phyloP scores from a whole-genome alignment of 2,888 invertebrate species.

The Drosophila ezoana region DNA sequence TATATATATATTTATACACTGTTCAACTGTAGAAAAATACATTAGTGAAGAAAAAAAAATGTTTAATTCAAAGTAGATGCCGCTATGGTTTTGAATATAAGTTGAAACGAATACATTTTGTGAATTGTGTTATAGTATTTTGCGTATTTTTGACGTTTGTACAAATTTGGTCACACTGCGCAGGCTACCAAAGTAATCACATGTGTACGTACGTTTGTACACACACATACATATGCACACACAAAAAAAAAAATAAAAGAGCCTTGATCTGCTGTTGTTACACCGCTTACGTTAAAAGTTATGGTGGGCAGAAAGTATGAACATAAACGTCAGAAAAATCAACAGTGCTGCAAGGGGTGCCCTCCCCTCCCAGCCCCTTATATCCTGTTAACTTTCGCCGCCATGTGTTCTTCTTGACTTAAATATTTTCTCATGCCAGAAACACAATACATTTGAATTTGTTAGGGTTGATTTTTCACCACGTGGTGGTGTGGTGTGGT shows the following conservation, averaged over 20 bases:
- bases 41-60: background rate
- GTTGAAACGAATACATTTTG: conserved; percentile 21
- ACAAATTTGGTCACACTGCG: conserved; percentile 58
- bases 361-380: background rate
- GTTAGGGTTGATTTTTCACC: conserved; percentile 80
- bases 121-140: conserved; percentile 29
- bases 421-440: conserved; percentile 15
- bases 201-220: conserved; percentile 58
- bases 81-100: background rate
- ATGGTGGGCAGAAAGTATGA: conserved; percentile 27
- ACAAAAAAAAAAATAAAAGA: conserved; percentile 46
- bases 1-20: background rate
- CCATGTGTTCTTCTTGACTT: conserved; percentile 38
- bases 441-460: conserved; percentile 52
- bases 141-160: conserved; percentile 16
- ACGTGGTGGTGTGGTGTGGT: conserved; percentile 67
- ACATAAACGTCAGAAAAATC: conserved; percentile 15
- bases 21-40: too few species aligned
- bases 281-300: conserved; percentile 51
- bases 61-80: background rate
- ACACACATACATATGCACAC: conserved; percentile 17
- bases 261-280: conserved; percentile 50
- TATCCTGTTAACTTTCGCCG: conserved; percentile 10
- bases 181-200: conserved; percentile 60
- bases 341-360: background rate